phyloP scores from a whole-genome alignment of 2,888 invertebrate genomes.

The Bursaphelenchus okinawaensis region DNA sequence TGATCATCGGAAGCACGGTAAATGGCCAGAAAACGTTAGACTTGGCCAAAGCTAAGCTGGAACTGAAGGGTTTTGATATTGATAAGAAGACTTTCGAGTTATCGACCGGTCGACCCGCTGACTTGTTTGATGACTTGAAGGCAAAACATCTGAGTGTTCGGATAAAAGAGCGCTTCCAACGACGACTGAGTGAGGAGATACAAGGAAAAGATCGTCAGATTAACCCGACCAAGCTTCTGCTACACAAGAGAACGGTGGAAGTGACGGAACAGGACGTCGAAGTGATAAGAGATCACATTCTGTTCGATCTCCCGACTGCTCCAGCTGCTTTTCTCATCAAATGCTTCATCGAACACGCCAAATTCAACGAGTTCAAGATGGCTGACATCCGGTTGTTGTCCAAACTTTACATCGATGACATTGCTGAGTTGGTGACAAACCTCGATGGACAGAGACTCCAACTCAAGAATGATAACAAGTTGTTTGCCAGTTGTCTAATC shows the following conservation, averaged over 20 bases:
- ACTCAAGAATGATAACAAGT: not conserved
- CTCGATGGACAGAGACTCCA: not conserved
- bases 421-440: not conserved
- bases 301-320: slow-evolving; percentile 6
- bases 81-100: not conserved
- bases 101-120: not conserved
- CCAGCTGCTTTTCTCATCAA: slow-evolving; percentile 12
- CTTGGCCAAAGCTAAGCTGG: not conserved
- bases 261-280: not conserved
- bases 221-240: not conserved
- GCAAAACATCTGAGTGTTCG: not conserved
- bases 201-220: not conserved
- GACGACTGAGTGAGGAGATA: not conserved
- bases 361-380: not conserved
- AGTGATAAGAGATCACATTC: not conserved
- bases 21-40: not conserved
- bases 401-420: slow-evolving; percentile 3
- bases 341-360: not conserved
- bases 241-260: slow-evolving; percentile 3
- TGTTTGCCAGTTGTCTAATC: not conserved
- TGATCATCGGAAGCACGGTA: not conserved
- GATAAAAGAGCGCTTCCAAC: not conserved
- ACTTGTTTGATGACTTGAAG: not conserved
- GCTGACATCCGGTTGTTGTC: not conserved
- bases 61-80: not conserved